phyloP scores from a whole-genome alignment of 2,888 invertebrate species.

The Urechis unicinctus region DNA sequence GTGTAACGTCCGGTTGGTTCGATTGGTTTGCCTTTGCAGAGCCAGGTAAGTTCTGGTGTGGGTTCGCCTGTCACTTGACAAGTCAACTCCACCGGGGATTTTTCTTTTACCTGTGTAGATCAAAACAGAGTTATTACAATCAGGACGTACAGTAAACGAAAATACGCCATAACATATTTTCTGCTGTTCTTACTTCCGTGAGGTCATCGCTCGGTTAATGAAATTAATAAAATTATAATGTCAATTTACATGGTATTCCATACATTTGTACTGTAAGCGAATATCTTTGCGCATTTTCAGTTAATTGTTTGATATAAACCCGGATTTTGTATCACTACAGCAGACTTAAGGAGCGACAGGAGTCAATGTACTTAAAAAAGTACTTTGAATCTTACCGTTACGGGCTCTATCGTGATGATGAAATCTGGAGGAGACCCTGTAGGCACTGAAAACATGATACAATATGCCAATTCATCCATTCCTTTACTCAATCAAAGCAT shows the following conservation, averaged over 20 bases:
- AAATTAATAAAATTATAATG: no score
- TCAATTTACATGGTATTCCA: no score
- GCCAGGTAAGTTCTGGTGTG: slow-evolving; percentile 42
- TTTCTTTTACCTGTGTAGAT: slow-evolving; percentile 26
- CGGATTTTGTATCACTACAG: no score
- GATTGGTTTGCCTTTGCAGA: slow-evolving; percentile 29
- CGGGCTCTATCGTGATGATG: slow-evolving; percentile 33
- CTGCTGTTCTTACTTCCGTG: background rate
- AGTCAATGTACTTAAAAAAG: no score
- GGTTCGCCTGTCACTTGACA: slow-evolving; percentile 44
- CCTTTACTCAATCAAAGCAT: no score
- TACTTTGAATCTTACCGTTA: no score
- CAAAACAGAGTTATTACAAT: no score
- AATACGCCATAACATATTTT: background rate
- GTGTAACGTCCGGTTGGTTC: slow-evolving; percentile 14
- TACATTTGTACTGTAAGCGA: no score
- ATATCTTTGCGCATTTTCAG: no score
- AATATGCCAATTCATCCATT: background rate
- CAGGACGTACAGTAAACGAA: background rate
- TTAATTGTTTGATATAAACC: no score
- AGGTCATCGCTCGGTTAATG: slow-evolving; percentile 12
- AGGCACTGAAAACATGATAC: slow-evolving; percentile 15
- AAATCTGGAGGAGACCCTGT: slow-evolving; percentile 38
- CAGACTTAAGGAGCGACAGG: no score
- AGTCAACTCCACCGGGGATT: slow-evolving; percentile 34